Conservation (phyloP, 23 tunicate genomes). For the Botrylloides violaceus region DNA sequence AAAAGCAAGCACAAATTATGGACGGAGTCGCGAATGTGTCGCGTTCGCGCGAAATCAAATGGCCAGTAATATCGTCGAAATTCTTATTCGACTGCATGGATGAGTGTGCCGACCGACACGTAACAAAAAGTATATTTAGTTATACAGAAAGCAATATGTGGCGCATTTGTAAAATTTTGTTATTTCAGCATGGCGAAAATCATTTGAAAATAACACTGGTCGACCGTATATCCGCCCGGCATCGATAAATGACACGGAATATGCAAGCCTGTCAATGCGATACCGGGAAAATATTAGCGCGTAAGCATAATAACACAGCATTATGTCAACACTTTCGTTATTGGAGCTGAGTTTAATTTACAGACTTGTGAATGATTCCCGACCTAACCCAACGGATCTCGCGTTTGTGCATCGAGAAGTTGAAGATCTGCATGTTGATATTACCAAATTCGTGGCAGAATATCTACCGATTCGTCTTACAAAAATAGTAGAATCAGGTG, state of each 20-base stretch:
- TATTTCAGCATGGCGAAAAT: constrained; percentile 27
- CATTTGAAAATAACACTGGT: constrained; percentile 22
- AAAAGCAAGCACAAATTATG: constrained; percentile 39
- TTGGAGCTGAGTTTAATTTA: too few species aligned
- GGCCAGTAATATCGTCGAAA: constrained; percentile 35
- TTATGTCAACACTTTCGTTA: too few species aligned
- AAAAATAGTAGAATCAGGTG: constrained; percentile 53
- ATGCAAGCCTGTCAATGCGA: constrained; percentile 3
- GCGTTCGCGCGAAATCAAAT: not conserved
- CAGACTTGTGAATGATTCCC: constrained; percentile 60
- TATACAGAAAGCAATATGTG: too few species aligned
- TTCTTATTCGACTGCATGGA: constrained; percentile 60
- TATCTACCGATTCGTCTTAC: constrained; percentile 44
- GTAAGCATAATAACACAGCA: too few species aligned
- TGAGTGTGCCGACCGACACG: constrained; percentile 49
- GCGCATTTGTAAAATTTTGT: not conserved
- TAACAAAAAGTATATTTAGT: constrained; percentile 30
- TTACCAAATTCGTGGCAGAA: constrained; percentile 37
- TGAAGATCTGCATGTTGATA: constrained; percentile 31
- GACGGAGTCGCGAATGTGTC: not conserved
- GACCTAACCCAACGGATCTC: constrained; percentile 39
- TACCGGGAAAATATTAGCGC: constrained; percentile 55
- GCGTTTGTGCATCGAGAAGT: constrained; percentile 25
- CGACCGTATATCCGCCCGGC: constrained; percentile 35
- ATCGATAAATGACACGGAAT: constrained; percentile 24